Evolutionary conservation across 2,797 vertebrate species (phyloP).

Genomic region (Stomatorhinus walkeri): DNA sequence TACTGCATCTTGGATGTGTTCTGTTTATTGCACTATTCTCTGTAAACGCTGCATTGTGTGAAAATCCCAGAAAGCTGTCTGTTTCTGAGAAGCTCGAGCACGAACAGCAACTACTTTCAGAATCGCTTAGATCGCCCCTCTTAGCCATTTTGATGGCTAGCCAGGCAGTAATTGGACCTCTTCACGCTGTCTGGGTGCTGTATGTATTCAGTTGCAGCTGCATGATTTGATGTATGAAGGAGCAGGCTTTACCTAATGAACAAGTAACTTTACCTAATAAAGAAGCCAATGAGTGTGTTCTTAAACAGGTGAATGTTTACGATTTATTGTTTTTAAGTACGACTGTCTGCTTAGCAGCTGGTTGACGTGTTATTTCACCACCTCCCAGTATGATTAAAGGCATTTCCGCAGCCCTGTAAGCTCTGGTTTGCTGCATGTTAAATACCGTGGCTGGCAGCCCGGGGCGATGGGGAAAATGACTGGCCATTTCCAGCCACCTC

Average conservation of each 20-base stretch:
- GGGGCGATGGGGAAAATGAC: conserved; percentile 8
- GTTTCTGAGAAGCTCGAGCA: neutral
- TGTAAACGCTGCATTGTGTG: neutral
- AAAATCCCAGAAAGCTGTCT: neutral
- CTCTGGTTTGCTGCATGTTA: neutral
- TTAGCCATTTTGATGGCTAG: neutral
- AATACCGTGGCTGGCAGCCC: neutral
- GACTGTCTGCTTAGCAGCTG: neutral
- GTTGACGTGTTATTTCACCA: neutral
- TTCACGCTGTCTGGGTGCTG: neutral
- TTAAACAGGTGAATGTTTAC: neutral
- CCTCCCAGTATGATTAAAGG: neutral
- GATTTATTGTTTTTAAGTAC: neutral
- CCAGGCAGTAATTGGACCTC: neutral
- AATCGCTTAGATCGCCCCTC: neutral
- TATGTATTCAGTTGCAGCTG: neutral
- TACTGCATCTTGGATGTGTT: neutral
- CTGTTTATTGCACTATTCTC: neutral
- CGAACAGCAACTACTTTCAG: neutral
- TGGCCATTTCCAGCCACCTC: conserved; percentile 6
- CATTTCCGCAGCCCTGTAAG: neutral
- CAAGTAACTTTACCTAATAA: neutral
- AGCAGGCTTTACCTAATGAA: neutral
- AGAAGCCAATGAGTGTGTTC: neutral
- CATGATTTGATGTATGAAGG: neutral